These are phyloP conservation scores for Syrmaticus mikado DNA, from an alignment of 2,113 vertebrate genomes.

Conservation along the genomic window DNA sequence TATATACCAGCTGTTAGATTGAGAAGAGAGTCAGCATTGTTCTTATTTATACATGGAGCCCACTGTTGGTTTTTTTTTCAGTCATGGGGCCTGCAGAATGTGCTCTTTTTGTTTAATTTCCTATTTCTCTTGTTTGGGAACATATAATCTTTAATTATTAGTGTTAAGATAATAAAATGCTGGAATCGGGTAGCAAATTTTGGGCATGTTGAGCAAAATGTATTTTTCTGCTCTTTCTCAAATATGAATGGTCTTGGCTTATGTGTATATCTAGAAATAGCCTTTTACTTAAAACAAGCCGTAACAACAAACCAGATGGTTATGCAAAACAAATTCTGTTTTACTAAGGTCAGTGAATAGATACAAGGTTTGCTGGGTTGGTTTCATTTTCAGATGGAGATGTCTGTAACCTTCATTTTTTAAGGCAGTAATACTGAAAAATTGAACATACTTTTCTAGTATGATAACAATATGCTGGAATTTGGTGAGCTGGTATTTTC, in stretches of 20 bases:
- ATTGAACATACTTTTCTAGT: neutral
- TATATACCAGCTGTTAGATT: neutral
- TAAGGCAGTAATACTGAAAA: neutral
- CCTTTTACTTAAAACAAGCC: neutral
- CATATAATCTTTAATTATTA: neutral
- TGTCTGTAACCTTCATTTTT: neutral
- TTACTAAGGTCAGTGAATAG: neutral
- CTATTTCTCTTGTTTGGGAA: neutral
- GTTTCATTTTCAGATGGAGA: neutral
- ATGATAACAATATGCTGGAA: neutral
- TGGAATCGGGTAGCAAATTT: neutral
- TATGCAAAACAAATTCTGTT: neutral
- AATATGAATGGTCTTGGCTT: neutral
- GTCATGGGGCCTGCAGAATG: neutral
- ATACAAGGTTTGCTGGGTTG: neutral
- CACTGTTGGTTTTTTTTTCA: neutral
- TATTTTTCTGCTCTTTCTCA: conserved; percentile 17
- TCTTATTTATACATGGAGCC: neutral
- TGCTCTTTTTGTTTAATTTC: neutral
- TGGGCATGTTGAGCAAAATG: neutral
- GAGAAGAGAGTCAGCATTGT: neutral
- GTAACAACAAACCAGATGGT: neutral
- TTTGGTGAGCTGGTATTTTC: neutral
- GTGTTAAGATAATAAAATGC: neutral
- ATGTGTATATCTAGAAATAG: neutral